phyloP scores from a whole-genome alignment of 2,888 invertebrate species.

The Meteorus cinctellus region DNA sequence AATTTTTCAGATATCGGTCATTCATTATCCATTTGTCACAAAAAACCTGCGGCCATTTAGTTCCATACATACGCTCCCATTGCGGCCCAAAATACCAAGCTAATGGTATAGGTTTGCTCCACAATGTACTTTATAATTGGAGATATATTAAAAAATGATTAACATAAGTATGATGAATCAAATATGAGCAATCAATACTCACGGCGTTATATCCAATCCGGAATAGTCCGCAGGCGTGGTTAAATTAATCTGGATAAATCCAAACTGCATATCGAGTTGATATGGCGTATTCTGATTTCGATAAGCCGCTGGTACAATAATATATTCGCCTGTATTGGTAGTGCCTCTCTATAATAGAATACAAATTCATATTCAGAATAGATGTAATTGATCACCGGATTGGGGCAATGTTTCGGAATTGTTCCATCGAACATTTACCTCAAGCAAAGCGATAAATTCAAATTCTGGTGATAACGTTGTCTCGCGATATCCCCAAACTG shows the following conservation, averaged over 20 bases:
- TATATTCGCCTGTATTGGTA: constrained; percentile 82
- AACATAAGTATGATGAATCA: not conserved
- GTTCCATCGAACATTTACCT: constrained; percentile 73
- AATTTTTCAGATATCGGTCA: constrained; percentile 88
- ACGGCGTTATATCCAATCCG: constrained; percentile 83
- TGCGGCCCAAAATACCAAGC: constrained; percentile 94
- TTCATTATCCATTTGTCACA: constrained; percentile 94
- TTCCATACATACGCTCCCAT: constrained; percentile 88
- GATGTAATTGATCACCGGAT: constrained; percentile 1
- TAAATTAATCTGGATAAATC: constrained; percentile 90
- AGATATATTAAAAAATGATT: constrained; percentile 3
- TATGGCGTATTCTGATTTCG: constrained; percentile 81
- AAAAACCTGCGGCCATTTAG: constrained; percentile 86
- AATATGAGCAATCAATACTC: constrained; percentile 72
- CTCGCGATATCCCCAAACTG: constrained; percentile 93
- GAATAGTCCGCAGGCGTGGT: constrained; percentile 83
- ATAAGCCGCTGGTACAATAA: constrained; percentile 84
- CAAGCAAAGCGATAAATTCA: constrained; percentile 85
- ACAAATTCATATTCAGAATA: constrained; percentile 4
- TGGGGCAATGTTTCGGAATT: not conserved
- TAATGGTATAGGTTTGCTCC: constrained; percentile 94
- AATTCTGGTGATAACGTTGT: constrained; percentile 87
- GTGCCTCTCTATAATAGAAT: constrained; percentile 65
- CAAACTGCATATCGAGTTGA: constrained; percentile 86
- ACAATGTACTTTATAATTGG: constrained; percentile 77